Evolutionary conservation across 30 jellyfish, hydroid and myxozoan genomes (phyloP).

Genomic region (Turritopsis rubra): DNA sequence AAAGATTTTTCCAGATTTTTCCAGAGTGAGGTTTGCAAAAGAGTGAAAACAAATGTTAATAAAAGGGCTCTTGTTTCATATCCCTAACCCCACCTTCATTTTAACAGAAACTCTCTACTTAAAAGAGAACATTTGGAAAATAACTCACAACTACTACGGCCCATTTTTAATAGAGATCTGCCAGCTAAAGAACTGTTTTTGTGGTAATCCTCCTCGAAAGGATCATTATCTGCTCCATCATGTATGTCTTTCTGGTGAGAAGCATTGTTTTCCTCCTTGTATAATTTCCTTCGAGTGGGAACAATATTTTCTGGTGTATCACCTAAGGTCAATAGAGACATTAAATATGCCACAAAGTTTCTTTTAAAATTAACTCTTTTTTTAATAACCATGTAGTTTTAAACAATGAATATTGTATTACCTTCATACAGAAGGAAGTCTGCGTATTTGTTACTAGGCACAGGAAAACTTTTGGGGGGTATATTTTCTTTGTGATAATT

Average conservation of each 20-base stretch:
- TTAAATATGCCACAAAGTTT: too few relatives aligned
- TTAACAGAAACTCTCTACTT: too few relatives aligned
- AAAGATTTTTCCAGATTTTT: neutral
- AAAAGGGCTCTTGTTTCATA: too few relatives aligned
- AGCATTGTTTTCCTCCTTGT: neutral
- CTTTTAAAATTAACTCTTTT: too few relatives aligned
- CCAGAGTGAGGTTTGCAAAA: too few relatives aligned
- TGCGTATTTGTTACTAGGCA: neutral
- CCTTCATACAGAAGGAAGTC: neutral
- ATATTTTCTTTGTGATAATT: conserved; percentile 14
- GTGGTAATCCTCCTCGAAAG: neutral
- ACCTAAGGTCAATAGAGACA: neutral
- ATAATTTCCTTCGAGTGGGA: neutral
- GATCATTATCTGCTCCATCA: neutral
- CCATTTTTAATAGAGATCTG: neutral
- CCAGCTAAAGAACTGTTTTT: neutral
- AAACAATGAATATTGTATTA: neutral
- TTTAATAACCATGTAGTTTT: too few relatives aligned
- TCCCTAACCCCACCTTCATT: too few relatives aligned
- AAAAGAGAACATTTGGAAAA: neutral
- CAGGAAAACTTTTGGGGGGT: conserved; percentile 18
- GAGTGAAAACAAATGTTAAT: too few relatives aligned
- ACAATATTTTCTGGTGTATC: neutral
- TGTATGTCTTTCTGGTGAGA: neutral
- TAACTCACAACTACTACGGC: neutral